These are phyloP conservation scores for Lateolabrax maculatus DNA, from an alignment of 2,797 vertebrate genomes.

Conservation along the genomic window DNA sequence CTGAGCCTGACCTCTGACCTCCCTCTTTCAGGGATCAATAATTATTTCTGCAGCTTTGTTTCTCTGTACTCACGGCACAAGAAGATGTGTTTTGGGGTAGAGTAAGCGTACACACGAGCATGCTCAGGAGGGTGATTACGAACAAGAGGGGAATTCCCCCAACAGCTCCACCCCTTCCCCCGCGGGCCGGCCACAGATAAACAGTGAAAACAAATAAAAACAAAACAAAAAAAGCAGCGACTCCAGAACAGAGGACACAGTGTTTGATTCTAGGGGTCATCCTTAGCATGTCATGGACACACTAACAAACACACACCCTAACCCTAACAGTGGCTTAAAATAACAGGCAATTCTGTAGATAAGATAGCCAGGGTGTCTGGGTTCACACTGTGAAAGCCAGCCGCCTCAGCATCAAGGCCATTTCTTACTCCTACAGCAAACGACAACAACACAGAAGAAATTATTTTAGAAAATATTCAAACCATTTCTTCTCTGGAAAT, in stretches of 20 bases:
- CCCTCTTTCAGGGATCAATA: constrained; percentile 32
- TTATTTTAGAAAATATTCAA: background rate
- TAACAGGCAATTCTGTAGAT: constrained; percentile 50
- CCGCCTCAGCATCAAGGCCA: constrained; percentile 16
- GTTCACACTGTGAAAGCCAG: constrained; percentile 43
- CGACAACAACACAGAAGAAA: background rate
- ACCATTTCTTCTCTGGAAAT: background rate
- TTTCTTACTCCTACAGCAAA: background rate
- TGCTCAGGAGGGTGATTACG: constrained; percentile 43
- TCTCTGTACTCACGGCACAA: background rate
- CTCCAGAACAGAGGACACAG: constrained; percentile 27
- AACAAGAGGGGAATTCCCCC: constrained; percentile 67
- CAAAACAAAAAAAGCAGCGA: constrained; percentile 43
- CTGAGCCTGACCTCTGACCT: constrained; percentile 26
- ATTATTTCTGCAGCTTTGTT: constrained; percentile 9
- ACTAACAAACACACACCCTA: constrained; percentile 12
- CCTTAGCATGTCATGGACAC: constrained; percentile 26
- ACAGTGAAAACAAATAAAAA: constrained; percentile 66
- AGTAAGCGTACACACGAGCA: constrained; percentile 28
- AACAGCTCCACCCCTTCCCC: constrained; percentile 55
- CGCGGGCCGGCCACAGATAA: constrained; percentile 48
- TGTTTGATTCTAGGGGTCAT: constrained; percentile 29
- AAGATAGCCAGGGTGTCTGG: constrained; percentile 51
- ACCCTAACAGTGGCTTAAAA: constrained; percentile 56
- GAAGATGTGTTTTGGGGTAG: constrained; percentile 16